phyloP scores from a whole-genome alignment of 53 echinoderm and acorn worm species.

The Holothuria scabra region DNA sequence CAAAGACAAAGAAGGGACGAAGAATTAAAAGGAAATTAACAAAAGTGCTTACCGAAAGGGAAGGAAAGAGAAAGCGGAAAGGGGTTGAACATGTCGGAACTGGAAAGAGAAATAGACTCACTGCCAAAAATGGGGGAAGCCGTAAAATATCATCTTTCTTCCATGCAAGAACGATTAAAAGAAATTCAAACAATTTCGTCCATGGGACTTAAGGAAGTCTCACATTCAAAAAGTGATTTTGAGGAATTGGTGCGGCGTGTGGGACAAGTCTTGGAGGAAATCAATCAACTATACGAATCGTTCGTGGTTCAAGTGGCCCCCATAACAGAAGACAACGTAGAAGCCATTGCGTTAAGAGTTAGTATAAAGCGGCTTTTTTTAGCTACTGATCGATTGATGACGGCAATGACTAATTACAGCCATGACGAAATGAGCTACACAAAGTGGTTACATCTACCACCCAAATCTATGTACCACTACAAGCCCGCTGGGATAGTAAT shows the following conservation, averaged over 20 bases:
- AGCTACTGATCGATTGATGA: neutral
- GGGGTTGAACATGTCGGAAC: too few relatives aligned
- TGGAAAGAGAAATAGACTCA: too few relatives aligned
- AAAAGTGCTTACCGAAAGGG: too few relatives aligned
- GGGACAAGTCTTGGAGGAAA: neutral
- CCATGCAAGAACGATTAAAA: neutral
- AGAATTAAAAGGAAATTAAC: too few relatives aligned
- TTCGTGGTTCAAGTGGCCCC: neutral
- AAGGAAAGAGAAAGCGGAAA: too few relatives aligned
- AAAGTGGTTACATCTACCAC: neutral
- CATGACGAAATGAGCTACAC: neutral
- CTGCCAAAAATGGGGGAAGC: too few relatives aligned
- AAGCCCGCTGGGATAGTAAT: neutral
- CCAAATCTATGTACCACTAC: neutral
- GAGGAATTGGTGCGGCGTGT: neutral
- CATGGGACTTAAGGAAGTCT: neutral
- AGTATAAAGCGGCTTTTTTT: neutral
- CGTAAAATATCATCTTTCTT: too few relatives aligned
- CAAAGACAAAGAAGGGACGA: too few relatives aligned
- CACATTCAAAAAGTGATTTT: neutral
- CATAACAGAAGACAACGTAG: neutral
- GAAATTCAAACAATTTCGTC: constrained; percentile 1
- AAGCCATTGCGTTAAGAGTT: constrained; percentile 1
- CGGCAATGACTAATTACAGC: neutral
- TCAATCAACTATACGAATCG: neutral